Percentiles rank a stretch among this genome's conserved stretches.
Conservation (phyloP, 2,113 vertebrate species). For the Gyps fulvus region DNA sequence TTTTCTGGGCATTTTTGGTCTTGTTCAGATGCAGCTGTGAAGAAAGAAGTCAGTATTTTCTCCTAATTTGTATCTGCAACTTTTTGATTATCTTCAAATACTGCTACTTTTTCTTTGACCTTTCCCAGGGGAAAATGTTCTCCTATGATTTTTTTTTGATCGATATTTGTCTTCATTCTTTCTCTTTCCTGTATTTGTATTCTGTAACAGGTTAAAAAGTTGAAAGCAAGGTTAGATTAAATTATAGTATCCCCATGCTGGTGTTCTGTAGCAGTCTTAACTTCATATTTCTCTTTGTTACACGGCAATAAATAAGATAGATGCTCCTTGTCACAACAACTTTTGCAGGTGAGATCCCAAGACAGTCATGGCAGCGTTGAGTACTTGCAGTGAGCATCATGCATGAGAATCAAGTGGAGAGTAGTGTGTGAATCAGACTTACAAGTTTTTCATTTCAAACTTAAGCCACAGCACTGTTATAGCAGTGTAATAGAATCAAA, state of each 20-base stretch:
- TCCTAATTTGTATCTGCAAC: background rate
- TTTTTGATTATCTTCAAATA: background rate
- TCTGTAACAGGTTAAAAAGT: background rate
- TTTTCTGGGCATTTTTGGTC: background rate
- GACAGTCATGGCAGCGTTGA: background rate
- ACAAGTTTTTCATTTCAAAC: background rate
- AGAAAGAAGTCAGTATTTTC: background rate
- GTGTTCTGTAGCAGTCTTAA: background rate
- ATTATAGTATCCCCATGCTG: background rate
- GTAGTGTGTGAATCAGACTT: background rate
- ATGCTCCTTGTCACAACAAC: background rate
- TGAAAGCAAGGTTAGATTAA: background rate
- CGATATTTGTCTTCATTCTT: background rate
- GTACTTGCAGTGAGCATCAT: background rate
- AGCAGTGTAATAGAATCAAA: background rate
- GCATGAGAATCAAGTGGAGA: background rate
- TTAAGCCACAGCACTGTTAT: background rate
- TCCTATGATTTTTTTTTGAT: background rate
- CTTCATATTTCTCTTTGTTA: background rate
- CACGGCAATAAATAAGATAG: background rate
- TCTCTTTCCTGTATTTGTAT: background rate
- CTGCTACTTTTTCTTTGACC: background rate
- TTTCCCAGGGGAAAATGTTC: background rate
- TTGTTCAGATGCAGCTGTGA: background rate
- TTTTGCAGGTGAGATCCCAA: background rate